These are phyloP conservation scores for Clusia tigrina DNA, from an alignment of 2,888 invertebrate genomes.

Conservation along the genomic window DNA sequence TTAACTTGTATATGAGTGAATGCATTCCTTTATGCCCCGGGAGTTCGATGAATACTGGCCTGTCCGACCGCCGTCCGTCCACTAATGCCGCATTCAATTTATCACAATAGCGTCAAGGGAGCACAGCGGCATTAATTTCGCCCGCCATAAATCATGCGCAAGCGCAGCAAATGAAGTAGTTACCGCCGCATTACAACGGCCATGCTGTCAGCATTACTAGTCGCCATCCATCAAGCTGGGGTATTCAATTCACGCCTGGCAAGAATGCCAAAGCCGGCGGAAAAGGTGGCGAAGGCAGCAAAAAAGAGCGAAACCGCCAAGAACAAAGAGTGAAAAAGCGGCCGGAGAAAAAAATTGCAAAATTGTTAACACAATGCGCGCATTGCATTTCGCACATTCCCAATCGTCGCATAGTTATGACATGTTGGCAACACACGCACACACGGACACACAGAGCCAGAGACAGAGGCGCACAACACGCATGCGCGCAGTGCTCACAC, in stretches of 20 bases:
- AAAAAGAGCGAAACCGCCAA: too few species aligned
- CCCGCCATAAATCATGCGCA: conserved; percentile 27
- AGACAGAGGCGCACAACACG: not conserved
- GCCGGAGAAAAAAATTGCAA: conserved; percentile 1
- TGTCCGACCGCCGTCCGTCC: not conserved
- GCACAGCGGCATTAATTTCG: conserved; percentile 30
- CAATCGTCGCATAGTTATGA: conserved; percentile 16
- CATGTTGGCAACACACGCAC: not conserved
- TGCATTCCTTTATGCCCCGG: not conserved
- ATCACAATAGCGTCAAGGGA: conserved; percentile 6
- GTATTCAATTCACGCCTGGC: conserved; percentile 53
- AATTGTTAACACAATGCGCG: not conserved
- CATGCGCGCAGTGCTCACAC: too few species aligned
- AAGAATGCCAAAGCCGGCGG: conserved; percentile 35
- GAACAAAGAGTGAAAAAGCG: too few species aligned
- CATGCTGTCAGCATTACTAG: conserved; percentile 4
- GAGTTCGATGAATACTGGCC: too few species aligned
- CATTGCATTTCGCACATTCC: conserved; percentile 3
- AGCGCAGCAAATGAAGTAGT: conserved; percentile 27
- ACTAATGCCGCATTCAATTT: conserved; percentile 8
- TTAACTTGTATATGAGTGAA: too few species aligned
- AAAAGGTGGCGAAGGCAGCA: not conserved
- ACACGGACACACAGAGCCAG: not conserved
- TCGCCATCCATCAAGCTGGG: conserved; percentile 28
- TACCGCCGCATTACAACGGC: conserved; percentile 3